phyloP scores from a whole-genome alignment of 2,888 invertebrate species.

The Hoplodrina blanda region DNA sequence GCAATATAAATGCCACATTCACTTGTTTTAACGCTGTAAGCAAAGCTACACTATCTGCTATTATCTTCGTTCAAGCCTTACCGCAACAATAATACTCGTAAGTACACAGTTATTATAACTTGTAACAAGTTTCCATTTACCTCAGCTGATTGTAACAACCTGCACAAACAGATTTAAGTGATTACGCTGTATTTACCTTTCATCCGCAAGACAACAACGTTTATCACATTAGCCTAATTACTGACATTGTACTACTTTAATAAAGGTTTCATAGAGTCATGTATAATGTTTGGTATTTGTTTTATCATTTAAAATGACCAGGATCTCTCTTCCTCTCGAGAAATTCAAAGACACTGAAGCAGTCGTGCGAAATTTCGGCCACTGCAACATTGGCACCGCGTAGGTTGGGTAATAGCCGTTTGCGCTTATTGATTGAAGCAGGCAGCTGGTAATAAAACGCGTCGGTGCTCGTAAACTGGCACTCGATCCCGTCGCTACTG shows the following conservation, averaged over 20 bases:
- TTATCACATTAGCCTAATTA: slow-evolving; percentile 37
- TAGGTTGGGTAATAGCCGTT: slow-evolving; percentile 76
- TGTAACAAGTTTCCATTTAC: slow-evolving; percentile 55
- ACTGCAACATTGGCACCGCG: slow-evolving; percentile 67
- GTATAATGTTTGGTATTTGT: slow-evolving; percentile 3
- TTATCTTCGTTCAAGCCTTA: slow-evolving; percentile 36
- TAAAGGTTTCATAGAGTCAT: neutral
- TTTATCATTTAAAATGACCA: slow-evolving; percentile 24
- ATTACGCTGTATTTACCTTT: slow-evolving; percentile 41
- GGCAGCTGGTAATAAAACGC: slow-evolving; percentile 84
- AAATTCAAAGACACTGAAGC: slow-evolving; percentile 64
- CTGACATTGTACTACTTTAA: slow-evolving; percentile 9
- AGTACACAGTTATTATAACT: slow-evolving; percentile 55
- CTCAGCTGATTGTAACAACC: slow-evolving; percentile 47
- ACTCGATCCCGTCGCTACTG: slow-evolving; percentile 79
- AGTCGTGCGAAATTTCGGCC: slow-evolving; percentile 71
- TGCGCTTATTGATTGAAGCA: slow-evolving; percentile 81
- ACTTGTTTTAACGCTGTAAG: slow-evolving; percentile 21
- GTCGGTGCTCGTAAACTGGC: slow-evolving; percentile 87
- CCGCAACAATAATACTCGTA: slow-evolving; percentile 43
- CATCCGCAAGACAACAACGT: slow-evolving; percentile 15
- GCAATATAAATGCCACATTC: slow-evolving; percentile 1
- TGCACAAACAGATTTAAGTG: slow-evolving; percentile 30
- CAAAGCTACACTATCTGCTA: slow-evolving; percentile 20
- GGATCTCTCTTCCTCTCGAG: no score